Conservation (phyloP, 2,888 invertebrate species). For the Noctua pronuba region DNA sequence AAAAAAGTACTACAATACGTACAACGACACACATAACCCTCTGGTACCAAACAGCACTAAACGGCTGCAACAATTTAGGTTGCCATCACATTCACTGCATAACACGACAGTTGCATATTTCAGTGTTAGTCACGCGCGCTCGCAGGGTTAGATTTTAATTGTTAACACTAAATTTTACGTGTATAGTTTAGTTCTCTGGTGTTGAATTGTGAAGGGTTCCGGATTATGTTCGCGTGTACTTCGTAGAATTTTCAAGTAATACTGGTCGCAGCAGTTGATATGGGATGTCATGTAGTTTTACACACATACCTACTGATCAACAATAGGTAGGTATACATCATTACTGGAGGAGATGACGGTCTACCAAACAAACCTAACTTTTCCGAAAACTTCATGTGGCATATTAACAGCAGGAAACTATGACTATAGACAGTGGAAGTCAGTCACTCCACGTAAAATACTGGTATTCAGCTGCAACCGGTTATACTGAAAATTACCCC, state of each 20-base stretch:
- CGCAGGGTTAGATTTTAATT: conserved; percentile 66
- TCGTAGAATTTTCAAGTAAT: too few relatives aligned
- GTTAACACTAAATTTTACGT: conserved; percentile 51
- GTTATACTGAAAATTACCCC: background rate
- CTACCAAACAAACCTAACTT: too few relatives aligned
- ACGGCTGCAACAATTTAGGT: conserved; percentile 78
- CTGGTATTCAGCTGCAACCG: background rate
- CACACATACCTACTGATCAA: too few relatives aligned
- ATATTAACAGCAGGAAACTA: too few relatives aligned
- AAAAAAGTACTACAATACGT: conserved; percentile 41
- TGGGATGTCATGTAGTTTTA: too few relatives aligned
- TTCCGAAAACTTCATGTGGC: background rate
- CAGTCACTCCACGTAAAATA: background rate
- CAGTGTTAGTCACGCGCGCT: conserved; percentile 84
- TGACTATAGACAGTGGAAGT: background rate
- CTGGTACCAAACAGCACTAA: conserved; percentile 77
- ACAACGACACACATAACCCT: conserved; percentile 47
- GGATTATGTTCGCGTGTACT: background rate
- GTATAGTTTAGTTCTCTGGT: conserved; percentile 6
- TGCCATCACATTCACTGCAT: conserved; percentile 79
- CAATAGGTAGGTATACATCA: too few relatives aligned
- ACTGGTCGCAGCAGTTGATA: too few relatives aligned
- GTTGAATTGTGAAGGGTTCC: conserved; percentile 7
- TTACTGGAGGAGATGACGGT: too few relatives aligned
- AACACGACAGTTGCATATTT: conserved; percentile 85